Evolutionary conservation across 2,888 invertebrate genomes (phyloP).

Genomic region (Phortica okadai): DNA sequence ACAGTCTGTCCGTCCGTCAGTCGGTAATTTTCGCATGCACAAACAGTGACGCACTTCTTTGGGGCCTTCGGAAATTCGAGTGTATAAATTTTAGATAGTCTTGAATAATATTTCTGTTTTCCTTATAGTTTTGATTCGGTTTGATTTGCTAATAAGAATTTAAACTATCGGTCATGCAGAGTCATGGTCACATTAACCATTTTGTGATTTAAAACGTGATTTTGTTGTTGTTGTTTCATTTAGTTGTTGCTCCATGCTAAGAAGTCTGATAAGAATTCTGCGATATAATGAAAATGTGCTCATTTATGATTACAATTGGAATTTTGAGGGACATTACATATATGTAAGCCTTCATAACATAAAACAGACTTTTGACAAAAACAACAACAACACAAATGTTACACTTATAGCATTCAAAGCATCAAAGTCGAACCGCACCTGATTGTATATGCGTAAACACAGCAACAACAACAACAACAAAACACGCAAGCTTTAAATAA

Average conservation of each 20-base stretch:
- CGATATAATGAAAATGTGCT: too few species aligned
- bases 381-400: not conserved
- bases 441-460: constrained; percentile 32
- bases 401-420: not conserved
- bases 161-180: too few species aligned
- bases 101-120: not conserved
- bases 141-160: not conserved
- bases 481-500: not conserved
- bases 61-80: not conserved
- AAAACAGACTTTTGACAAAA: too few species aligned
- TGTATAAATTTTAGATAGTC: not conserved
- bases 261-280: too few species aligned
- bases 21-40: too few species aligned
- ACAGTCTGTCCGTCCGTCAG: not conserved
- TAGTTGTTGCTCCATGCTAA: too few species aligned
- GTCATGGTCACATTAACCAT: too few species aligned
- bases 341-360: too few species aligned
- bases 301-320: too few species aligned
- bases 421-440: not conserved
- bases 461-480: constrained; percentile 62
- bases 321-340: too few species aligned
- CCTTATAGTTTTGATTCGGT: not conserved
- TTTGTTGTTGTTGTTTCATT: too few species aligned
- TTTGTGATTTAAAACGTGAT: too few species aligned
- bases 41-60: not conserved